phyloP scores from a whole-genome alignment of 2,888 invertebrate genomes.

The Zygothrica quintamaculata region DNA sequence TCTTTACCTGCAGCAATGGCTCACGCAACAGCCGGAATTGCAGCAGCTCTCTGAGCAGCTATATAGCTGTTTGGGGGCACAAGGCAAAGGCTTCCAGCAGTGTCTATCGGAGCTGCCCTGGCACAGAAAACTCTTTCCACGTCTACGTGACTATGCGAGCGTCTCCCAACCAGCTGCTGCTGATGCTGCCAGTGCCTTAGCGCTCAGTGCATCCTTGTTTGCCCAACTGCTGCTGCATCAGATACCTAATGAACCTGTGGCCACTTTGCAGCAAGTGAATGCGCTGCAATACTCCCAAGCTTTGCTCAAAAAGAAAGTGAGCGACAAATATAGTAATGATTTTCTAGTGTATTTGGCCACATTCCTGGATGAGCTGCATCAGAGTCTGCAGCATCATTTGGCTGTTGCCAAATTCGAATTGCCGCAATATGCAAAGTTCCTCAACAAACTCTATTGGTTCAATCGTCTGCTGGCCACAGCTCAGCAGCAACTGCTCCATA shows the following conservation, averaged over 20 bases:
- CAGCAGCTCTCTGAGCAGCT: constrained; percentile 52
- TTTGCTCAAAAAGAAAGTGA: constrained; percentile 61
- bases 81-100: constrained; percentile 18
- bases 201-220: constrained; percentile 71
- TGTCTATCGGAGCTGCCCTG: constrained; percentile 77
- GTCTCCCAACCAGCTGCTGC: constrained; percentile 16
- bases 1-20: constrained; percentile 67
- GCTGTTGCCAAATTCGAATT: constrained; percentile 62
- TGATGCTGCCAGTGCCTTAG: constrained; percentile 37
- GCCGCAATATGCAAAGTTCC: constrained; percentile 61
- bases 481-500: constrained; percentile 70
- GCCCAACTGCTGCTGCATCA: constrained; percentile 61
- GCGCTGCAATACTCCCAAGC: constrained; percentile 83
- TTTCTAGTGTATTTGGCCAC: constrained; percentile 71
- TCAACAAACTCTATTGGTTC: constrained; percentile 80
- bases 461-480: constrained; percentile 78
- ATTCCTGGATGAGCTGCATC: constrained; percentile 65
- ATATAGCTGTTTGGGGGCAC: constrained; percentile 39
- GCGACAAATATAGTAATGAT: constrained; percentile 79
- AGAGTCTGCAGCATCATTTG: constrained; percentile 57
- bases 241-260: constrained; percentile 50
- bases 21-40: constrained; percentile 40
- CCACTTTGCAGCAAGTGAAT: constrained; percentile 67
- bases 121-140: constrained; percentile 81
- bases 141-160: constrained; percentile 80